Conservation (phyloP, 2,797 vertebrate genomes). For the Ciconia nigra region DNA sequence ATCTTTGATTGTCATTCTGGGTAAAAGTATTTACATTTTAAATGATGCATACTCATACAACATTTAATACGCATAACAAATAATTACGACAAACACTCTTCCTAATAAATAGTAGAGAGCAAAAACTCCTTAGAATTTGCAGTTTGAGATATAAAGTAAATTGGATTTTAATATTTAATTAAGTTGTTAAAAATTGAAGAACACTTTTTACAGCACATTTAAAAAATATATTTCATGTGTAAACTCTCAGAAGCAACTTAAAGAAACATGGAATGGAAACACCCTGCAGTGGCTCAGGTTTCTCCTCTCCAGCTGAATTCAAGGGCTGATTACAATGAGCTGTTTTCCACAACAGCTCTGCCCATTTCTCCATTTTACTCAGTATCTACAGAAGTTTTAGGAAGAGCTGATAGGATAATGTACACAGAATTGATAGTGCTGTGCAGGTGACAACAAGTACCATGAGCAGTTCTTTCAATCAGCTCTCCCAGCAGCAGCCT, state of each 20-base stretch:
- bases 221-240: neutral
- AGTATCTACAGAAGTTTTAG: neutral
- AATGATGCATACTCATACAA: slow-evolving; percentile 7
- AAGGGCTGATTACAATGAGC: neutral
- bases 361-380: neutral
- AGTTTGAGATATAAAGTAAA: neutral
- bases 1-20: neutral
- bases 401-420: neutral
- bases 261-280: neutral
- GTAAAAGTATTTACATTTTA: slow-evolving; percentile 41
- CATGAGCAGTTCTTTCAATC: neutral
- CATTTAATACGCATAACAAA: neutral
- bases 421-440: neutral
- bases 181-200: slow-evolving; percentile 34
- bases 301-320: neutral
- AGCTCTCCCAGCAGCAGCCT: neutral
- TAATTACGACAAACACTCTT: slow-evolving; percentile 6
- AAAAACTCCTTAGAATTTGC: neutral
- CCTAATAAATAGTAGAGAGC: neutral
- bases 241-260: neutral
- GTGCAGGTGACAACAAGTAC: neutral
- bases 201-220: neutral
- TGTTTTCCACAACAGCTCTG: neutral
- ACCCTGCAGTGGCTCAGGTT: neutral
- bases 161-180: slow-evolving; percentile 53